Evolutionary conservation across 2,113 vertebrate genomes (phyloP).

Genomic region (Naja naja): DNA sequence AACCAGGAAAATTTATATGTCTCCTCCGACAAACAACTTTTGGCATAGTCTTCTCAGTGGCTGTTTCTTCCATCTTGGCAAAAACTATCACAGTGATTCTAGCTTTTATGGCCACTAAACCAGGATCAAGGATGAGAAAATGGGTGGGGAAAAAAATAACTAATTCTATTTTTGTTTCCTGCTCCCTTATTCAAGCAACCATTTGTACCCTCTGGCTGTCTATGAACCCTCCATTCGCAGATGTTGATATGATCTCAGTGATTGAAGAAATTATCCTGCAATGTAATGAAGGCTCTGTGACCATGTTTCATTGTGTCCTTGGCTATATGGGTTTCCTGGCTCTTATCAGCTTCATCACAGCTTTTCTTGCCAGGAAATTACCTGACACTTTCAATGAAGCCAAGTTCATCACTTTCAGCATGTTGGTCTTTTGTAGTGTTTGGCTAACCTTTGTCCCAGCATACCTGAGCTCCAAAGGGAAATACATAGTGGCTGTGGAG

Average conservation of each 20-base stretch:
- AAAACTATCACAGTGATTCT: background rate
- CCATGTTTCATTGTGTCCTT: background rate
- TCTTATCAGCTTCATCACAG: background rate
- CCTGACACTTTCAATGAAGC: background rate
- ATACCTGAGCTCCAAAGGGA: background rate
- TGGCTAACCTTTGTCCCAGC: background rate
- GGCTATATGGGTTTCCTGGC: background rate
- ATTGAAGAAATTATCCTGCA: background rate
- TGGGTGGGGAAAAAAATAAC: background rate
- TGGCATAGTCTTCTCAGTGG: background rate
- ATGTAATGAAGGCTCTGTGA: background rate
- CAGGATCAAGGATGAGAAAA: background rate
- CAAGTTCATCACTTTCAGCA: background rate
- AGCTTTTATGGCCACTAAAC: background rate
- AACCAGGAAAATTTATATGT: background rate
- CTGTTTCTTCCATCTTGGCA: background rate
- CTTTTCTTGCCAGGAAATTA: background rate
- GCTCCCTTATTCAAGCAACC: background rate
- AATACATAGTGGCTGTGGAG: background rate
- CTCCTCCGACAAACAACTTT: background rate
- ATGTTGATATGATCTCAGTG: background rate
- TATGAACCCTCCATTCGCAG: background rate
- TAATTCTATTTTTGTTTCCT: background rate
- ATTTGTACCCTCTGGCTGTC: background rate
- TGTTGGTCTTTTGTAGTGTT: background rate